A percentile compares a stretch with the other conserved stretches of the same genome.
These are phyloP conservation scores for Gambusia affinis DNA, from an alignment of 2,113 vertebrate genomes.

Conservation along the genomic window DNA sequence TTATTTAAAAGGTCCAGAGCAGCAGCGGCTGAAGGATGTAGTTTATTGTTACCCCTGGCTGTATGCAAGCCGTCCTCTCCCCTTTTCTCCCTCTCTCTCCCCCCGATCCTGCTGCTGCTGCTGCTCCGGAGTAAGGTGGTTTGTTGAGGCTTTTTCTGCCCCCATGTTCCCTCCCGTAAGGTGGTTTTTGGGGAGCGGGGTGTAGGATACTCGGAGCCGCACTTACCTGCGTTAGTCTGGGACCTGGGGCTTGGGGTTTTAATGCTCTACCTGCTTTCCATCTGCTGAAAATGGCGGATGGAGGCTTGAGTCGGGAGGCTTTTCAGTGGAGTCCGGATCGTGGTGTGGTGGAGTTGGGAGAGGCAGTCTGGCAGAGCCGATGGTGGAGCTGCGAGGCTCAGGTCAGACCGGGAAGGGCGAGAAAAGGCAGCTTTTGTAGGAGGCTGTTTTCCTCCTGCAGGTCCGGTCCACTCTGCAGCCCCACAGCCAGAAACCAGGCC, in stretches of 20 bases:
- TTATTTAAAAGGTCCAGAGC: neutral
- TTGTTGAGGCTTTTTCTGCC: slow-evolving; percentile 15
- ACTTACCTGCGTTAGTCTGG: slow-evolving; percentile 74
- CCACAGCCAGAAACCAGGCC: slow-evolving; percentile 34
- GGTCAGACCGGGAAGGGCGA: neutral
- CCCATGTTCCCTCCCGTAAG: slow-evolving; percentile 17
- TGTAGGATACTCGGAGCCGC: slow-evolving; percentile 35
- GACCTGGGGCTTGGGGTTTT: slow-evolving; percentile 59
- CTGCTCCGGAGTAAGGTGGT: slow-evolving; percentile 40
- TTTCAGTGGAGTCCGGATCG: slow-evolving; percentile 58
- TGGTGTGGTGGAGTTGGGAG: slow-evolving; percentile 59
- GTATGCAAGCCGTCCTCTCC: slow-evolving; percentile 33
- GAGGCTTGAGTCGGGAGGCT: slow-evolving; percentile 62
- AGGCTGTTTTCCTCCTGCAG: neutral
- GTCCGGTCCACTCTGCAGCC: slow-evolving; percentile 50
- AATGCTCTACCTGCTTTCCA: slow-evolving; percentile 73
- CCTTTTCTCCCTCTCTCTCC: slow-evolving; percentile 9
- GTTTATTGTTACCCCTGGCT: slow-evolving; percentile 59
- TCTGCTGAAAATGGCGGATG: slow-evolving; percentile 82
- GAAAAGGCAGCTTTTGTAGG: slow-evolving; percentile 1
- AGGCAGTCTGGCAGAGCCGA: slow-evolving; percentile 56
- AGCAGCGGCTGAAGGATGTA: slow-evolving; percentile 41
- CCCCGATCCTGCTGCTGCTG: slow-evolving; percentile 41
- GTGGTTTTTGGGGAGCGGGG: slow-evolving; percentile 13
- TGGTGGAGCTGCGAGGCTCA: slow-evolving; percentile 34